Evolutionary conservation across 2,113 vertebrate species (phyloP).

Genomic region (Conger conger): DNA sequence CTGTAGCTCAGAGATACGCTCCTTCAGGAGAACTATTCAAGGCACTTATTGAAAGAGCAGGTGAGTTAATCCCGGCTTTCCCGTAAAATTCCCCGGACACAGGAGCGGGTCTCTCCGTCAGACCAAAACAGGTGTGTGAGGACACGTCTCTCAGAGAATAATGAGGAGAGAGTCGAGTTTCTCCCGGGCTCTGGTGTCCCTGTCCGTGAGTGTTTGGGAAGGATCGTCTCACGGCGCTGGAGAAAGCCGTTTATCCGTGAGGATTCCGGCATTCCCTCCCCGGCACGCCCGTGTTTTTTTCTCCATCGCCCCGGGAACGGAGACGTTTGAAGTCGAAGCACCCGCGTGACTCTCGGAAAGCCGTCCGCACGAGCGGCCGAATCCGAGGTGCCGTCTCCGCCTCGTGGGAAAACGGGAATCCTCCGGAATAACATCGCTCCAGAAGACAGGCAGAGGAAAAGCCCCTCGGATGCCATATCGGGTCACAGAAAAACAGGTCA

Average conservation of each 20-base stretch:
- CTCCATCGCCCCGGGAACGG: slow-evolving; percentile 1
- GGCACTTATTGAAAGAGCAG: no score
- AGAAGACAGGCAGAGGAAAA: not conserved
- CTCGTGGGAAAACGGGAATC: not conserved
- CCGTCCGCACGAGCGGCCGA: not conserved
- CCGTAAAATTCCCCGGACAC: no score
- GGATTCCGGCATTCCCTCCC: not conserved
- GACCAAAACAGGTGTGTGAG: no score
- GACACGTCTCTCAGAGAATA: no score
- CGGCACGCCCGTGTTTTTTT: not conserved
- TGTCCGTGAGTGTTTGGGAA: not conserved
- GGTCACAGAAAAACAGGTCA: slow-evolving; percentile 41
- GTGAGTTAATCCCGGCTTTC: no score
- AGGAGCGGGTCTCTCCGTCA: no score
- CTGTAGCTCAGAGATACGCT: no score
- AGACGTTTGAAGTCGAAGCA: slow-evolving; percentile 6
- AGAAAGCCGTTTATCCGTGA: not conserved
- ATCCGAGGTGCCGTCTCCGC: not conserved
- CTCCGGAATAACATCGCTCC: not conserved
- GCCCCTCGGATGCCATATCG: slow-evolving; percentile 47
- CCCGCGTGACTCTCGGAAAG: not conserved
- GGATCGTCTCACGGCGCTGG: not conserved
- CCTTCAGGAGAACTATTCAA: no score
- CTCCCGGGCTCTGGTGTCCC: no score
- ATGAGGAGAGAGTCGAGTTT: no score